Conservation (phyloP, 2,797 vertebrate genomes). For the Ateles fusciceps region DNA sequence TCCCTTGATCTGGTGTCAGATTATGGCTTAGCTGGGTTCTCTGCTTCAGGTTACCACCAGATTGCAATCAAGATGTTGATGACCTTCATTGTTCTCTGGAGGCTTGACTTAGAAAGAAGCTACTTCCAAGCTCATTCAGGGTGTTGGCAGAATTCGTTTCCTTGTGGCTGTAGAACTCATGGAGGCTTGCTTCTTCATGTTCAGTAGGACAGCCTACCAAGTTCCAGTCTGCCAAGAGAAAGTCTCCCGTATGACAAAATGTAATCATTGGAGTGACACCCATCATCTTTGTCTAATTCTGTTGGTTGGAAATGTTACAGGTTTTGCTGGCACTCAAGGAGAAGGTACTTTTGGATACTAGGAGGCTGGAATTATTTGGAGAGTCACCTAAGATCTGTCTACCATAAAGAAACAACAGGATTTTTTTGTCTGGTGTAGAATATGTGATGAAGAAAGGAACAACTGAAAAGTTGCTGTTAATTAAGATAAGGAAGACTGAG, state of each 20-base stretch:
- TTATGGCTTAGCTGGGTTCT: background rate
- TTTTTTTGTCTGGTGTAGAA: background rate
- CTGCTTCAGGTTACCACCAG: background rate
- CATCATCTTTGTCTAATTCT: background rate
- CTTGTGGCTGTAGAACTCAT: background rate
- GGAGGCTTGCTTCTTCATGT: background rate
- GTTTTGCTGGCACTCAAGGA: background rate
- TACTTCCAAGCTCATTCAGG: background rate
- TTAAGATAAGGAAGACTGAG: background rate
- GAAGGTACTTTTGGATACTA: background rate
- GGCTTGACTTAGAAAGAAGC: background rate
- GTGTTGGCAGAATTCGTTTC: background rate
- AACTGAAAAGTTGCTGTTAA: background rate
- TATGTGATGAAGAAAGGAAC: background rate
- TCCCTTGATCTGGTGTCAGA: background rate
- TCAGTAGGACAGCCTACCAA: background rate
- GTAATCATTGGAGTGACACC: background rate
- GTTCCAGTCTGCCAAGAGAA: background rate
- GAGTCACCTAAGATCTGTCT: background rate
- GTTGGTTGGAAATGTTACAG: background rate
- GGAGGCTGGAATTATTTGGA: background rate
- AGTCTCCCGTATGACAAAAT: background rate
- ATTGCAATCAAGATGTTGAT: background rate
- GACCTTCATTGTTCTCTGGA: background rate
- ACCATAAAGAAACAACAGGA: background rate